These are phyloP conservation scores for Tethya wilhelma DNA, from an alignment of 37 sponge, comb jelly and placozoan species.

Conservation along the genomic window DNA sequence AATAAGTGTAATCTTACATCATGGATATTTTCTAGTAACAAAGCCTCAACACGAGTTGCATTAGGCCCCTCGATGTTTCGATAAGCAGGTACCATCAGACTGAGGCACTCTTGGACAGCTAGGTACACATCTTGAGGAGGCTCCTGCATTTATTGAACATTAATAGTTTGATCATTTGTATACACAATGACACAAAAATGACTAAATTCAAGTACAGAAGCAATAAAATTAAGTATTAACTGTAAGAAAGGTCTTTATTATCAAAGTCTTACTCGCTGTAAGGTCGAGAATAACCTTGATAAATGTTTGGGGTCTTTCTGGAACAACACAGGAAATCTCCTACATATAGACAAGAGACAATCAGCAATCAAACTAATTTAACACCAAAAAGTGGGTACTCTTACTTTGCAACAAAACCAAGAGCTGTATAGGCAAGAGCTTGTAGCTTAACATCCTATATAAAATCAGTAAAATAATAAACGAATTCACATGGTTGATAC, in stretches of 20 bases:
- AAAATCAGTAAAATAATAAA: background rate
- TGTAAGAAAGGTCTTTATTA: background rate
- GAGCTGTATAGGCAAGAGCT: slow-evolving; percentile 22
- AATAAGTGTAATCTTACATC: slow-evolving; percentile 53
- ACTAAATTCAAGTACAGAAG: background rate
- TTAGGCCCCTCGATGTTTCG: slow-evolving; percentile 30
- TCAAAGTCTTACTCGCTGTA: slow-evolving; percentile 34
- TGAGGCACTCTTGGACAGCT: slow-evolving; percentile 78
- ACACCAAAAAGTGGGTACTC: background rate
- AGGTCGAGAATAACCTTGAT: slow-evolving; percentile 40
- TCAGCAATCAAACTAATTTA: background rate
- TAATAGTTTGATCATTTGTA: background rate
- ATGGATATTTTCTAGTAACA: slow-evolving; percentile 62
- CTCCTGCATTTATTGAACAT: slow-evolving; percentile 4
- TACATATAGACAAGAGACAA: background rate
- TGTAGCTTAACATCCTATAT: slow-evolving; percentile 10
- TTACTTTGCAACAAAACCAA: slow-evolving; percentile 41
- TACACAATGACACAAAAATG: background rate
- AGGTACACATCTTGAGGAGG: slow-evolving; percentile 40
- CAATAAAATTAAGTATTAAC: background rate
- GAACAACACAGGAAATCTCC: slow-evolving; percentile 58
- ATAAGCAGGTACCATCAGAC: slow-evolving; percentile 62
- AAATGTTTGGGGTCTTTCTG: slow-evolving; percentile 54
- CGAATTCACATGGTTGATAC: background rate
- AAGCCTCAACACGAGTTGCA: slow-evolving; percentile 59